Conservation (phyloP, 2,113 vertebrate species). For the Eptesicus fuscus region DNA sequence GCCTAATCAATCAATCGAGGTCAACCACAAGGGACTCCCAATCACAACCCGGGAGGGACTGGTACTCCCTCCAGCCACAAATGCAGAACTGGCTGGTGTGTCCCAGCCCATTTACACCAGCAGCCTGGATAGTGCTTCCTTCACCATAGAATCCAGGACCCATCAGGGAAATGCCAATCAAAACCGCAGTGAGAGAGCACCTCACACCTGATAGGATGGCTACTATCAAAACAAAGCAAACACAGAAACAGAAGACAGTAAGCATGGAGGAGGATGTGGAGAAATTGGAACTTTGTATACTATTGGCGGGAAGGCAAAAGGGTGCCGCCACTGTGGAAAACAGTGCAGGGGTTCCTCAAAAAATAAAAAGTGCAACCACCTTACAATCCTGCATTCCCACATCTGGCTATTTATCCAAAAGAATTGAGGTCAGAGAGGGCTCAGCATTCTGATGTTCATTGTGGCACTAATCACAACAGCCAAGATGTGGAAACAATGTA, state of each 20-base stretch:
- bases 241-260: not conserved
- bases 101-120: not conserved
- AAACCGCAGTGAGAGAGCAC: not conserved
- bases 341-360: fast-evolving
- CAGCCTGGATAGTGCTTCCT: not conserved
- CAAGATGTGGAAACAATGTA: not conserved
- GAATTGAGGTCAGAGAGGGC: not conserved
- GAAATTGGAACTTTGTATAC: not conserved
- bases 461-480: not conserved
- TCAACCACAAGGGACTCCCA: not conserved
- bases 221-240: not conserved
- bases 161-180: not conserved
- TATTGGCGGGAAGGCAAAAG: not conserved
- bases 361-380: not conserved
- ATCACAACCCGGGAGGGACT: not conserved
- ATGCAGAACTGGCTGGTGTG: too few species aligned
- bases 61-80: not conserved
- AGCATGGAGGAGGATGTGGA: not conserved
- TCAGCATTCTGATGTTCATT: not conserved
- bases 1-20: not conserved
- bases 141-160: not conserved
- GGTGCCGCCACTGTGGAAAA: not conserved
- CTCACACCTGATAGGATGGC: not conserved
- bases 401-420: not conserved
- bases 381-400: not conserved